A percentile compares a stretch with the other conserved stretches of the same genome.
These are phyloP conservation scores for Isaurus tuberculatus DNA, from an alignment of 92 coral and sea anemone genomes.

Conservation along the genomic window DNA sequence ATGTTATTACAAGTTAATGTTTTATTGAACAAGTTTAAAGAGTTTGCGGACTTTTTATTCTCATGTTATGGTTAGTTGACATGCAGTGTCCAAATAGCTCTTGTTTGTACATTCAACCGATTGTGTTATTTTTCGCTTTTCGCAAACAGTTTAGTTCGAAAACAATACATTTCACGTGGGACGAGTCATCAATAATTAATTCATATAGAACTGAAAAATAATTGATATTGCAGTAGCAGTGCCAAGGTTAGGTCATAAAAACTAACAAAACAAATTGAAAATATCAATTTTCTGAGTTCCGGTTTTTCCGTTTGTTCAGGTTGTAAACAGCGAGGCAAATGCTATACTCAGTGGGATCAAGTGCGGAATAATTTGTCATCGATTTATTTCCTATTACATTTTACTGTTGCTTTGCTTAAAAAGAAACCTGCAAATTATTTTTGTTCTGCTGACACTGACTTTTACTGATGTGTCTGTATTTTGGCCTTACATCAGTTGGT, in stretches of 20 bases:
- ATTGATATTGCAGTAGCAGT: not conserved
- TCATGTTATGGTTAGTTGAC: not conserved
- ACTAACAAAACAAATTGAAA: not conserved
- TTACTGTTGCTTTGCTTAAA: not conserved
- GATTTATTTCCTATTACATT: not conserved
- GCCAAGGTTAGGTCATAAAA: conserved; percentile 21
- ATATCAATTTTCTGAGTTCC: not conserved
- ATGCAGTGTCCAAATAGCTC: not conserved
- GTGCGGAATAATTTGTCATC: too few species aligned
- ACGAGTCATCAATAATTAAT: conserved; percentile 20
- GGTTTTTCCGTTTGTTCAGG: not conserved
- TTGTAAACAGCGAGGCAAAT: not conserved
- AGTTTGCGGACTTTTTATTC: not conserved
- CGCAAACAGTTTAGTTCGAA: conserved; percentile 6
- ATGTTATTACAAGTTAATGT: not conserved
- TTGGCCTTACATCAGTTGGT: too few species aligned
- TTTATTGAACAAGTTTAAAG: not conserved
- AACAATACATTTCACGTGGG: conserved; percentile 37
- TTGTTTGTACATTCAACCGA: not conserved
- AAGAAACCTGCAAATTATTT: too few species aligned
- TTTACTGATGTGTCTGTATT: too few species aligned
- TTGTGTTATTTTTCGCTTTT: conserved; percentile 10
- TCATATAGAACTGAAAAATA: not conserved
- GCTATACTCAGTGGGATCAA: not conserved
- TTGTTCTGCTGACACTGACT: too few species aligned